phyloP scores from a whole-genome alignment of 1,140 invertebrate species.

The Hermetia illucens region DNA sequence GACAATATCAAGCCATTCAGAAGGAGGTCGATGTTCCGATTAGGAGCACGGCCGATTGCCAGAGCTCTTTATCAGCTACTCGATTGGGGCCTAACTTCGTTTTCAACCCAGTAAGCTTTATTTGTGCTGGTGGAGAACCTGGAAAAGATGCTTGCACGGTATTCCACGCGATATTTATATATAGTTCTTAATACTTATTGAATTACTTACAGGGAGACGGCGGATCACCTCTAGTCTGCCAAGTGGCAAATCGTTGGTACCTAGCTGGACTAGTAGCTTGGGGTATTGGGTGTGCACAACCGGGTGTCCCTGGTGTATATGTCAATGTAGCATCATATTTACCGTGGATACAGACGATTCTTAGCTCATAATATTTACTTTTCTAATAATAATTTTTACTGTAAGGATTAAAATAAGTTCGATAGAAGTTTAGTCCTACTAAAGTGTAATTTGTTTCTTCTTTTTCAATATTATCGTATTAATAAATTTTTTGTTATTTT shows the following conservation, averaged over 20 bases:
- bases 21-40: slow-evolving; percentile 58
- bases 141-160: slow-evolving; percentile 59
- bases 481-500: too few relatives aligned
- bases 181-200: not conserved
- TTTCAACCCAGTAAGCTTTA: slow-evolving; percentile 48
- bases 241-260: slow-evolving; percentile 40
- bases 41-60: slow-evolving; percentile 42
- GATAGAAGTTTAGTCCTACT: too few relatives aligned
- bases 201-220: slow-evolving; percentile 49
- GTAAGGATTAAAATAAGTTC: too few relatives aligned
- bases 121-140: slow-evolving; percentile 61
- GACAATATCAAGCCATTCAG: slow-evolving; percentile 48
- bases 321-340: slow-evolving; percentile 45
- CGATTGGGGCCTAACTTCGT: slow-evolving; percentile 46
- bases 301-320: slow-evolving; percentile 51
- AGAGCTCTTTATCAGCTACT: slow-evolving; percentile 43
- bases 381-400: too few relatives aligned
- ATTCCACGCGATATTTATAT: slow-evolving; percentile 2
- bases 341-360: slow-evolving; percentile 42
- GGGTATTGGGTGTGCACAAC: slow-evolving; percentile 53
- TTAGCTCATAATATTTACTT: too few relatives aligned
- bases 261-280: slow-evolving; percentile 55
- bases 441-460: too few relatives aligned
- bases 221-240: slow-evolving; percentile 58
- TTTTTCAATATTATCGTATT: too few relatives aligned